Evolutionary conservation across 1,140 invertebrate genomes (phyloP).

Genomic region (Aphaenogaster floridana): DNA sequence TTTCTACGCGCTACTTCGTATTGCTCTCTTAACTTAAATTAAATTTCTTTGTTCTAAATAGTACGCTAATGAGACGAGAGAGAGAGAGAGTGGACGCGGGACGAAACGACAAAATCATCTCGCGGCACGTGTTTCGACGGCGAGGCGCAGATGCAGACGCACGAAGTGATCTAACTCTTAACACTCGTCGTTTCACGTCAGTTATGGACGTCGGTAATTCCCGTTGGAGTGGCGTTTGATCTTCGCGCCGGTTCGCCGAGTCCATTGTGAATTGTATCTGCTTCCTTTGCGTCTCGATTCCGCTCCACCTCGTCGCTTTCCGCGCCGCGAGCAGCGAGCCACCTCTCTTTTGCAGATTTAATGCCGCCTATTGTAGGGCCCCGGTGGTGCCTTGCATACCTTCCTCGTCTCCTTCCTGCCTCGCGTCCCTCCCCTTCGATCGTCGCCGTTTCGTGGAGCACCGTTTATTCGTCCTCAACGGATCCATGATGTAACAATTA

Average conservation of each 20-base stretch:
- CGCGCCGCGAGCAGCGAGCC: constrained; percentile 63
- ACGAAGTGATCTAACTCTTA: constrained; percentile 78
- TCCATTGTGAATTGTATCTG: constrained; percentile 86
- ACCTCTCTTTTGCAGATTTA: constrained; percentile 83
- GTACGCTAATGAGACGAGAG: background rate
- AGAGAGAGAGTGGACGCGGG: background rate
- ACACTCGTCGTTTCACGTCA: constrained; percentile 77
- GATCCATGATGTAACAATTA: constrained; percentile 84
- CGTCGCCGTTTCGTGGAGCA: constrained; percentile 32
- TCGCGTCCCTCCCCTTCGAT: constrained; percentile 37
- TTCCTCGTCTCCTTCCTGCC: constrained; percentile 77
- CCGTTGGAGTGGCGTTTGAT: constrained; percentile 83
- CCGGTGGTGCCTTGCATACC: constrained; percentile 79
- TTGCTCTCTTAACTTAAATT: background rate
- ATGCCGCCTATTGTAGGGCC: constrained; percentile 83
- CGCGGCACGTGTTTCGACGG: background rate
- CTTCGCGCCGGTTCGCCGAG: constrained; percentile 85
- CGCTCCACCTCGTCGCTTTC: constrained; percentile 74
- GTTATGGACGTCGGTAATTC: constrained; percentile 83
- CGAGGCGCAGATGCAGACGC: constrained; percentile 30
- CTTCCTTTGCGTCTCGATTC: constrained; percentile 83
- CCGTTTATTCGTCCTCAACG: constrained; percentile 61
- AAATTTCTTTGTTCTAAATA: background rate
- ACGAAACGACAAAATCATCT: constrained; percentile 15
- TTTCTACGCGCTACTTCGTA: background rate